These are phyloP conservation scores for Amniataba percoides DNA, from an alignment of 2,797 vertebrate genomes.

Conservation along the genomic window DNA sequence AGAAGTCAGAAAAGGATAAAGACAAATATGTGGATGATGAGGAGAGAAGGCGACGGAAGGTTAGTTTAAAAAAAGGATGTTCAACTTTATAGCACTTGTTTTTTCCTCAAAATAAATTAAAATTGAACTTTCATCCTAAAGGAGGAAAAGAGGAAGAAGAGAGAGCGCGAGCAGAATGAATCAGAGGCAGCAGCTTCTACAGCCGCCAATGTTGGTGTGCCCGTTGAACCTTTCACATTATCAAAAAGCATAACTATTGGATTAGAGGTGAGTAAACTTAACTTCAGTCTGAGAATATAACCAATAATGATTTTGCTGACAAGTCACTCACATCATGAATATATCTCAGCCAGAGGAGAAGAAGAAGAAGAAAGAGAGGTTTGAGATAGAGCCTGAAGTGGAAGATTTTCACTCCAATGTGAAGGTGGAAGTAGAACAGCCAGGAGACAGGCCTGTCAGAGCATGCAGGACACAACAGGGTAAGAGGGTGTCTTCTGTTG, in stretches of 20 bases:
- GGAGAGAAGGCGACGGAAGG: slow-evolving; percentile 94
- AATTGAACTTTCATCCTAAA: slow-evolving; percentile 56
- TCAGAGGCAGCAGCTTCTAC: slow-evolving; percentile 84
- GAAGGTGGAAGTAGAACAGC: slow-evolving; percentile 85
- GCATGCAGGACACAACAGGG: slow-evolving; percentile 95
- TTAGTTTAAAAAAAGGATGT: slow-evolving; percentile 54
- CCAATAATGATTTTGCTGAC: neutral
- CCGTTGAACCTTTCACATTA: slow-evolving; percentile 84
- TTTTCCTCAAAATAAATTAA: neutral
- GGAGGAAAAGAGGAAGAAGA: slow-evolving; percentile 97
- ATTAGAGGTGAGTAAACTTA: slow-evolving; percentile 77
- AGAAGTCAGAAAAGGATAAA: slow-evolving; percentile 96
- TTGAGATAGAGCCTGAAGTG: slow-evolving; percentile 89
- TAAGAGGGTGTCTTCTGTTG: slow-evolving; percentile 43
- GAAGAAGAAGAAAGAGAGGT: slow-evolving; percentile 93
- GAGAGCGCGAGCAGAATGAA: slow-evolving; percentile 94
- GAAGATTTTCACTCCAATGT: slow-evolving; percentile 86
- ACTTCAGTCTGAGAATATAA: neutral
- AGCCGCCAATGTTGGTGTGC: slow-evolving; percentile 39
- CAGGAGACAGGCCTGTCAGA: slow-evolving; percentile 91
- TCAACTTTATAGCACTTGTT: neutral
- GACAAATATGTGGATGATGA: slow-evolving; percentile 95
- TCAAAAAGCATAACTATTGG: slow-evolving; percentile 76
- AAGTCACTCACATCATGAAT: neutral
- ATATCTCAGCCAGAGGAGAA: slow-evolving; percentile 88